Base-by-base conservation (phyloP, 2,888 invertebrate species). In the Germaria angustata region DNA sequence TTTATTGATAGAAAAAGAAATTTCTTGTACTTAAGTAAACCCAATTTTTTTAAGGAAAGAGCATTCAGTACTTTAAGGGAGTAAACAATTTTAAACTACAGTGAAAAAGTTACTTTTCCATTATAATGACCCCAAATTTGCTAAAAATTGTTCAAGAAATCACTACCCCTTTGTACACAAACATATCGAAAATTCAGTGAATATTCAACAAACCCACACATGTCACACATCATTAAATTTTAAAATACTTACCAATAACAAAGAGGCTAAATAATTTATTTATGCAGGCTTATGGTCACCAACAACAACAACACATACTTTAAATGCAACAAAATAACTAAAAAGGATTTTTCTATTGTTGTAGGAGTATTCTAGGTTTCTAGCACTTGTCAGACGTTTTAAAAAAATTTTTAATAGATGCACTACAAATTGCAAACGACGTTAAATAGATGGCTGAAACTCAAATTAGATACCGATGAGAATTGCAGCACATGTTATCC, bases 401-500 rank as follows among this genome's bases (percentile, higher is more conserved):
- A 65, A 49, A 53, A 61, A 53, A 44, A 44, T 61, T 77, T 24
- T 77, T 24, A 61, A 49, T 24, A 51, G 51, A 51, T 69, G 44
- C 53, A 77, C 59, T 53, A 34, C 39, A 63, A 61, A 53, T 17
- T 44, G 36, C 59, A 77, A 51, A 44, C 34, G 34, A 77, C 44
- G 41, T 13, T 20, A 28, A 32, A n/a, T 22, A 3, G 51, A 15
- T 24, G 24, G 46, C 44, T 39, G 32, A 36, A 49, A 57, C 34
- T 28, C 20, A 55, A 59, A 66, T 24, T 28, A 49, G 28, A 77
- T 44, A 69, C 61, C 61, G 77, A 61, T 63, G 77, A 44, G 69
- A 77, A 77, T 69, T 63, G 13, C 24, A 69, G 32, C 77, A 77
- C 77, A 77, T 77, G 77, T 69, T 69, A 17, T 44, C 24, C 2